These are phyloP conservation scores for Oryzias woworae DNA, from an alignment of 2,113 vertebrate genomes.

Conservation along the genomic window DNA sequence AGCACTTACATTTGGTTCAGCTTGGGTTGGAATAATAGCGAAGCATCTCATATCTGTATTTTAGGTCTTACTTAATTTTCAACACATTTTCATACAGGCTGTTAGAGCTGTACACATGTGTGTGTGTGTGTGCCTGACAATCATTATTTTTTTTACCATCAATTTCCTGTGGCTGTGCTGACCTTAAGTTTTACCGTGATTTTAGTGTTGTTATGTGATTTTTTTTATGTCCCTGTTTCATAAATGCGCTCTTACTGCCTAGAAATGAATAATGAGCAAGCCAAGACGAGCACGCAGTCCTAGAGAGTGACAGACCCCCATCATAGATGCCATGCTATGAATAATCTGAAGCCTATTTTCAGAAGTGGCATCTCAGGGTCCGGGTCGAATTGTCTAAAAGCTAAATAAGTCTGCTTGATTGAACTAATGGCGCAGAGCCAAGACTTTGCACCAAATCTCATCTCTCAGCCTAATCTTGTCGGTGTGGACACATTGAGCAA, in stretches of 20 bases:
- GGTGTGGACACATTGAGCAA: constrained; percentile 68
- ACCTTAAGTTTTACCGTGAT: constrained; percentile 38
- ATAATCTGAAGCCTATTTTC: constrained; percentile 68
- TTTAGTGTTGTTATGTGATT: constrained; percentile 18
- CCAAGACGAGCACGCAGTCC: constrained; percentile 35
- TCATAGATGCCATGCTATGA: constrained; percentile 59
- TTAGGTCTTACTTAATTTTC: constrained; percentile 26
- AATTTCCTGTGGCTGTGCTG: constrained; percentile 26
- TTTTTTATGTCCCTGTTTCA: constrained; percentile 25
- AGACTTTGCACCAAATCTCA: constrained; percentile 59
- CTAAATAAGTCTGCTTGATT: constrained; percentile 74
- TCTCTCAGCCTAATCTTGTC: constrained; percentile 67
- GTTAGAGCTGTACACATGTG: not conserved
- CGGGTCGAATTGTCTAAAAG: constrained; percentile 71
- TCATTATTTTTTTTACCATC: constrained; percentile 20
- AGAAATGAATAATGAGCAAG: constrained; percentile 44
- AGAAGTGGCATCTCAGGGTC: constrained; percentile 64
- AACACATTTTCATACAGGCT: constrained; percentile 7
- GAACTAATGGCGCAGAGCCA: constrained; percentile 72
- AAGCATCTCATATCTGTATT: constrained; percentile 17
- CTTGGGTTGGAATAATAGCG: constrained; percentile 4
- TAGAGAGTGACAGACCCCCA: constrained; percentile 56
- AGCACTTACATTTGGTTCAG: constrained; percentile 27
- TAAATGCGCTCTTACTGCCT: constrained; percentile 14
- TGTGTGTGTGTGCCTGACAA: constrained; percentile 7